Evolutionary conservation across 2,888 invertebrate genomes (phyloP).

Genomic region (Leptura quadrifasciata): DNA sequence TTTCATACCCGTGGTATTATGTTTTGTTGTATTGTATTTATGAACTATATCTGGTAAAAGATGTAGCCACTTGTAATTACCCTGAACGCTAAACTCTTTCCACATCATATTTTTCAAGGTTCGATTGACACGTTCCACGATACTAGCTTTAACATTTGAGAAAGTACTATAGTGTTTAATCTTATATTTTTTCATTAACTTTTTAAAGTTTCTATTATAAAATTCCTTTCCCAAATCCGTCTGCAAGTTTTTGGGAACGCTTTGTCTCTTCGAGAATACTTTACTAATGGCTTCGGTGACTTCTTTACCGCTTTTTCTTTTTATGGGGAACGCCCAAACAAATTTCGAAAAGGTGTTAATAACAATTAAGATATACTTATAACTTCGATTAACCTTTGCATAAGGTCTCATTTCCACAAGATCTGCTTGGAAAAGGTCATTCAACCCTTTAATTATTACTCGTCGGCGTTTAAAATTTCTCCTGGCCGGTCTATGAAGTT

Average conservation of each 20-base stretch:
- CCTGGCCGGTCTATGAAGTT: constrained; percentile 62
- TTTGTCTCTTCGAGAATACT: constrained; percentile 14
- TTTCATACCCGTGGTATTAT: constrained; percentile 28
- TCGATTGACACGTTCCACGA: constrained; percentile 41
- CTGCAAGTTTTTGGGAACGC: too few relatives aligned
- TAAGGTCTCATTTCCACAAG: constrained; percentile 66
- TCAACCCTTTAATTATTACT: constrained; percentile 66
- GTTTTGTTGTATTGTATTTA: constrained; percentile 41
- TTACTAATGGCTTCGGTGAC: constrained; percentile 39
- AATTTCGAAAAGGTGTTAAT: constrained; percentile 64
- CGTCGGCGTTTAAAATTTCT: constrained; percentile 67
- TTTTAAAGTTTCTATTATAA: constrained; percentile 40
- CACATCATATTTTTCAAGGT: constrained; percentile 52
- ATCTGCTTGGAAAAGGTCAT: constrained; percentile 71
- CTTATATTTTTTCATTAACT: constrained; percentile 44
- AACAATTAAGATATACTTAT: constrained; percentile 63
- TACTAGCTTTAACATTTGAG: constrained; percentile 8
- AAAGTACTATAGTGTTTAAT: constrained; percentile 46
- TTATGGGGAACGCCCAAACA: constrained; percentile 10
- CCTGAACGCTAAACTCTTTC: constrained; percentile 57
- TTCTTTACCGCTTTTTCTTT: constrained; percentile 10
- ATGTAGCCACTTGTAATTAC: constrained; percentile 54
- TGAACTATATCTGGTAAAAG: constrained; percentile 38
- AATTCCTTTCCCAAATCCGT: too few relatives aligned
- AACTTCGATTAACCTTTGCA: constrained; percentile 62